These are phyloP conservation scores for Falco columbarius DNA, from an alignment of 2,797 vertebrate species.

Conservation along the genomic window DNA sequence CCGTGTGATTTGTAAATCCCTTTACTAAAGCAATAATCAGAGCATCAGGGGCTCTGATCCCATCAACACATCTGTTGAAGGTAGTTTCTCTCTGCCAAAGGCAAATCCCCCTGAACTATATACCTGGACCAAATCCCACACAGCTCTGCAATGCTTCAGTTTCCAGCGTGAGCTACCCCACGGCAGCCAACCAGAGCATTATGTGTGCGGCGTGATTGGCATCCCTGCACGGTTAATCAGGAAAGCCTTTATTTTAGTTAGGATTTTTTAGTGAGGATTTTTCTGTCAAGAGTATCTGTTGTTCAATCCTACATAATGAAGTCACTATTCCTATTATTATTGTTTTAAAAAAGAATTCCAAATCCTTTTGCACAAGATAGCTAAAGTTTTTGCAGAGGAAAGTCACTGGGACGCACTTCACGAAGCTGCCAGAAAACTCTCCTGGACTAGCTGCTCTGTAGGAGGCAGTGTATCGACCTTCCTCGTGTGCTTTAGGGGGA, in stretches of 20 bases:
- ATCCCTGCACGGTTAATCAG: neutral
- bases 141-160: neutral
- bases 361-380: neutral
- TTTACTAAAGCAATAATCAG: neutral
- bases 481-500: accelerated
- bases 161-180: neutral
- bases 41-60: neutral
- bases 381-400: neutral
- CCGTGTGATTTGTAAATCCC: neutral
- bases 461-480: neutral
- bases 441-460: neutral
- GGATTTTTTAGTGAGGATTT: neutral
- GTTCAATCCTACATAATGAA: neutral
- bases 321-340: neutral
- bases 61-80: neutral
- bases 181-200: neutral
- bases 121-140: neutral
- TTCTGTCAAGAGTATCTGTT: neutral
- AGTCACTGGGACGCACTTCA: neutral
- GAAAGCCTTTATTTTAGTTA: neutral
- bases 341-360: neutral
- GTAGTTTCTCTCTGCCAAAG: neutral
- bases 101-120: neutral
- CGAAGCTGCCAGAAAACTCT: neutral
- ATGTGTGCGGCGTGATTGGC: neutral